Evolutionary conservation across 2,113 vertebrate species (phyloP).

Genomic region (Triplophysa dalaica): DNA sequence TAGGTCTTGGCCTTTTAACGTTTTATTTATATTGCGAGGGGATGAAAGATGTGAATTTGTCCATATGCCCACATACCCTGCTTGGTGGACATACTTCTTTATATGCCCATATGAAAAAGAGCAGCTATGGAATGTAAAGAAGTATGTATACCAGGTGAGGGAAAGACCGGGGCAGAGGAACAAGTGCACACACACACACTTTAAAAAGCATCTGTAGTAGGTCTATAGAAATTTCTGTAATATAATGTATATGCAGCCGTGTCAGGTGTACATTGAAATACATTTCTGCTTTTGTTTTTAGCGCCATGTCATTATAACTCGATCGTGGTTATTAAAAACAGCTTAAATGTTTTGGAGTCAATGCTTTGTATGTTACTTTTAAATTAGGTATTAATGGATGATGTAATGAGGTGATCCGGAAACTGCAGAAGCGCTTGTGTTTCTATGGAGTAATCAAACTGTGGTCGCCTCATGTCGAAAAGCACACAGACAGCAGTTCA

Average conservation of each 20-base stretch:
- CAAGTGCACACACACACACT: background rate
- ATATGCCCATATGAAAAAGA: constrained; percentile 98
- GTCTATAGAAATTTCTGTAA: too few species aligned
- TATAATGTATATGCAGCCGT: too few species aligned
- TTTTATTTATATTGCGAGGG: background rate
- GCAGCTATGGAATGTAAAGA: constrained; percentile 99
- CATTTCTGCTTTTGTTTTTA: too few species aligned
- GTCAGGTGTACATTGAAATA: too few species aligned
- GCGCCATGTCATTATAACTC: too few species aligned
- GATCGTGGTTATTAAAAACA: too few species aligned
- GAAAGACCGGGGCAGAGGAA: constrained; percentile 64
- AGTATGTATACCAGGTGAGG: constrained; percentile 97
- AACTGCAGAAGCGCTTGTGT: constrained; percentile 6
- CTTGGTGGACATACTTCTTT: constrained; percentile 99
- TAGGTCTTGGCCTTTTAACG: background rate
- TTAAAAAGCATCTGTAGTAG: too few species aligned
- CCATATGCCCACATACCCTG: constrained; percentile 74
- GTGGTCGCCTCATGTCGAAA: constrained; percentile 37
- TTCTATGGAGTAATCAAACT: constrained; percentile 38
- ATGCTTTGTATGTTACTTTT: background rate
- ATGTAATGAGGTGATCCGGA: background rate
- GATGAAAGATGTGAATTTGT: background rate
- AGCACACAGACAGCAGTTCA: constrained; percentile 60
- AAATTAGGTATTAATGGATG: background rate
- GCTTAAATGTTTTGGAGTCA: background rate